Base-by-base conservation (phyloP, 1,140 invertebrate genomes). In the Caenorhabditis briggsae region DNA sequence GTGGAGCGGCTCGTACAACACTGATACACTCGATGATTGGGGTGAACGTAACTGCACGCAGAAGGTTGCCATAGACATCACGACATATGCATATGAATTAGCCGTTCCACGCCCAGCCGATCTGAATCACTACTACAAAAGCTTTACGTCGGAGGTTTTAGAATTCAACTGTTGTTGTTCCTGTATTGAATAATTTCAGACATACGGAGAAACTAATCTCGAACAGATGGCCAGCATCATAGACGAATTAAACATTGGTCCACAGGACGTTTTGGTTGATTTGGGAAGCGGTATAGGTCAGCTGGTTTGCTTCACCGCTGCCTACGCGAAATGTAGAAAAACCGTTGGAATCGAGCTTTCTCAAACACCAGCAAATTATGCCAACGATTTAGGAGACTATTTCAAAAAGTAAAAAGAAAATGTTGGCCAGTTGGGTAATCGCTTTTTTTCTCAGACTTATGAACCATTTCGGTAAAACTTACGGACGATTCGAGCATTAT, bases 291-390 rank as follows among this genome's bases (percentile, higher is more conserved):
- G 86, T 33, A 64, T 87, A 8, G 86, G 86, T 23, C 86, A 87
- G 25, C 23, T 87, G 3, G 84, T 87, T 2, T 55, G 84, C 12
- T 64, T 85, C 14, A 78, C 61, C 3, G 86, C 86, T 12, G 86
- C 50, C 0, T 65, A n/a, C 5, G 50, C 84, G 1, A 78, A 78
- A 25, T 78, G 70, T n/a, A 89, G 90, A 20, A 88, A 85, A 59
- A 86, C 88, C 8, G 82, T 91, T 59, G 91, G 91, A 48, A 92
- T 92, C 58, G 91, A 92, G 84, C 90, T 90, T 20, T 89, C 91
- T 6, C 50, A 88, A 11, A 56, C 92, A 14, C 91, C 91, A 0
- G 56, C 89, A 0, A 83, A 87, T 46, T 92, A 89, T 88, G 92
- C 91, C 12, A 61, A 78, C n/a, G 87, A 88, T 23, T 65, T 92